Base-by-base conservation (phyloP, 2,888 invertebrate genomes). In the Scaptomyza flava region DNA sequence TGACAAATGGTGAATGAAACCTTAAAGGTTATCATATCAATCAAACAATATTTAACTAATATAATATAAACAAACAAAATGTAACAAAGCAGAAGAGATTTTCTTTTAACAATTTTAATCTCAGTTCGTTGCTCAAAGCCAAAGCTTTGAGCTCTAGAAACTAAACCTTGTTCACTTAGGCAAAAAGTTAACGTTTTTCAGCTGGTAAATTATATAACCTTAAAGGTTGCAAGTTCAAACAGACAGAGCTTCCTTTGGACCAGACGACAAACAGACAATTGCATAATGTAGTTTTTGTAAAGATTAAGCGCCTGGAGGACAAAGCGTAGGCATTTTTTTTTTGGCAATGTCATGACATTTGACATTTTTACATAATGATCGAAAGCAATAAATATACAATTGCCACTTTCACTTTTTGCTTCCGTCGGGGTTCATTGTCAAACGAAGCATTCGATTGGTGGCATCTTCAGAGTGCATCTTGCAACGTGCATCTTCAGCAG, bases 281-380 rank as follows among this genome's bases (percentile, higher is more conserved):
- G 56, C 64, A 66, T 61, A 62, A 64, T 42, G 9, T 41, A 4
- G 27, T 27, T 4, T 14, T 14, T 14, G 36, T 45, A 31, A 45
- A 41, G 5, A 14, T 3, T 59, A 0, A 3, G 56, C 47, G 62
- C 52, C 68, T 56, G 31, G 64, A 69, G 74, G 67, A 63, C 68
- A 60, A 56, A 5, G 17, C 23, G 17, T 31, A 38, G 48, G 33
- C 60, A 54, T 63, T 27, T 27, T 27, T 27, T 63, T 70, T 65
- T 66, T 67, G 65, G 67, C 77, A 63, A 61, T 52, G 67, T 63
- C 67, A 34, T 60, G 80, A 68, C 77, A 63, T 82, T 79, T 81
- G 77, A 70, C 72, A 79, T 82, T 82, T 79, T 82, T 79, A 74
- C 42, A 60, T 81, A 81, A 81, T 70, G 59, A 38, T 34, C 51